Percentiles rank a stretch among this genome's conserved stretches.
Conservation (phyloP, 2,113 vertebrate genomes). For the Mionectes macconnelli region DNA sequence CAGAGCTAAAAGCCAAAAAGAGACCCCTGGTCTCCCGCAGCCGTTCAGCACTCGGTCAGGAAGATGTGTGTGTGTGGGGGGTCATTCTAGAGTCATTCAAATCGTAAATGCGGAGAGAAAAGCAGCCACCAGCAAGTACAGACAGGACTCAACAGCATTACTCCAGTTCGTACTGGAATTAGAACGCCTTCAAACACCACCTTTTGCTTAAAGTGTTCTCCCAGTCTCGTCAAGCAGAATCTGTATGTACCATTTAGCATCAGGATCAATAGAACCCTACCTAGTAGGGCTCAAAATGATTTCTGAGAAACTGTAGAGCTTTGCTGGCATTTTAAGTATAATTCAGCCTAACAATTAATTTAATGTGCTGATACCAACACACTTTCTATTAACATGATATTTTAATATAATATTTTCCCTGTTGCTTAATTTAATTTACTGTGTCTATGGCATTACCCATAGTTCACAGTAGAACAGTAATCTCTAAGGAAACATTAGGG, state of each 20-base stretch:
- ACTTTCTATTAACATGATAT: not conserved
- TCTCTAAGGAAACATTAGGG: not conserved
- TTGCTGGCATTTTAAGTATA: not conserved
- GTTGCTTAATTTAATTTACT: not conserved
- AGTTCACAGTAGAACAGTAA: not conserved
- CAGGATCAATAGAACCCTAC: not conserved
- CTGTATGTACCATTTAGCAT: not conserved
- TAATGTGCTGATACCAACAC: not conserved
- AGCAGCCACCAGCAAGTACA: fast-evolving
- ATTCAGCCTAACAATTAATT: not conserved
- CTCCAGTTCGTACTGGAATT: not conserved
- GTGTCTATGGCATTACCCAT: not conserved
- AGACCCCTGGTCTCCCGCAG: not conserved
- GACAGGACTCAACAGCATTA: not conserved
- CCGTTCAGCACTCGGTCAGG: not conserved
- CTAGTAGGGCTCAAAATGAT: not conserved
- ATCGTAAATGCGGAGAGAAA: not conserved
- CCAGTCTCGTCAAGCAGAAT: not conserved
- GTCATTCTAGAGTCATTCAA: not conserved
- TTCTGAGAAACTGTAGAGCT: not conserved
- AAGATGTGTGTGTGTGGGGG: not conserved
- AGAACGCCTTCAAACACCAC: not conserved
- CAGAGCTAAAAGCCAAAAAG: not conserved
- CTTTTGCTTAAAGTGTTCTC: not conserved
- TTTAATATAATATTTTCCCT: not conserved